These are phyloP conservation scores for Cabera pusaria DNA, from an alignment of 2,888 invertebrate species.

Conservation along the genomic window DNA sequence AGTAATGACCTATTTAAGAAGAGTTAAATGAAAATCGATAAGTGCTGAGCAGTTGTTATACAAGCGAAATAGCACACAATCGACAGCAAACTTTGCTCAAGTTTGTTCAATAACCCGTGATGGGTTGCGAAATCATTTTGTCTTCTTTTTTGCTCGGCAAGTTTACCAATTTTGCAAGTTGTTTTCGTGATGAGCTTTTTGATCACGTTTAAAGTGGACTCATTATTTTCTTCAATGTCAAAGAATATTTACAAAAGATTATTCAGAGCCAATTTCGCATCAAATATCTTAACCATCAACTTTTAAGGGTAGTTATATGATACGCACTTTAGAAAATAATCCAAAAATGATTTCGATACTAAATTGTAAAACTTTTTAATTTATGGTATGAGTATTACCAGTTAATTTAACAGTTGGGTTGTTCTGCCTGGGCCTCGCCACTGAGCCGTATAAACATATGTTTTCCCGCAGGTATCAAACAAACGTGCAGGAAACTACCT, in stretches of 20 bases:
- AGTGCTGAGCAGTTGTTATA: slow-evolving; percentile 41
- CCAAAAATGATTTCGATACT: no score
- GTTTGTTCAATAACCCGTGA: slow-evolving; percentile 25
- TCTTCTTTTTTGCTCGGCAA: slow-evolving; percentile 17
- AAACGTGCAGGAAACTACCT: slow-evolving; percentile 6
- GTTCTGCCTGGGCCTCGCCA: no score
- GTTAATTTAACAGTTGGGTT: no score
- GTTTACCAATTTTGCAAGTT: slow-evolving; percentile 15
- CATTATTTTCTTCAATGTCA: slow-evolving; percentile 11
- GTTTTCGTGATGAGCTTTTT: slow-evolving; percentile 18
- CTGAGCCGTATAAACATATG: neutral
- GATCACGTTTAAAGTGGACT: slow-evolving; percentile 14
- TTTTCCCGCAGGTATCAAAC: slow-evolving; percentile 4
- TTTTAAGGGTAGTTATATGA: no score
- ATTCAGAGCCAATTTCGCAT: no score
- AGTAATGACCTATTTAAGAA: slow-evolving; percentile 72
- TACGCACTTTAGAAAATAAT: no score
- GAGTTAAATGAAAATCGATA: slow-evolving; percentile 77
- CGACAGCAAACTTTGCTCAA: slow-evolving; percentile 13
- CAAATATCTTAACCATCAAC: no score
- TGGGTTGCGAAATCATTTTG: slow-evolving; percentile 22
- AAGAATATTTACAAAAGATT: no score
- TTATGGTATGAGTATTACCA: no score
- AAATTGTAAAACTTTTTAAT: no score
- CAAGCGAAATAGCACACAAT: slow-evolving; percentile 33